Conservation (phyloP, 2,888 invertebrate genomes). For the Cryptops parisi region DNA sequence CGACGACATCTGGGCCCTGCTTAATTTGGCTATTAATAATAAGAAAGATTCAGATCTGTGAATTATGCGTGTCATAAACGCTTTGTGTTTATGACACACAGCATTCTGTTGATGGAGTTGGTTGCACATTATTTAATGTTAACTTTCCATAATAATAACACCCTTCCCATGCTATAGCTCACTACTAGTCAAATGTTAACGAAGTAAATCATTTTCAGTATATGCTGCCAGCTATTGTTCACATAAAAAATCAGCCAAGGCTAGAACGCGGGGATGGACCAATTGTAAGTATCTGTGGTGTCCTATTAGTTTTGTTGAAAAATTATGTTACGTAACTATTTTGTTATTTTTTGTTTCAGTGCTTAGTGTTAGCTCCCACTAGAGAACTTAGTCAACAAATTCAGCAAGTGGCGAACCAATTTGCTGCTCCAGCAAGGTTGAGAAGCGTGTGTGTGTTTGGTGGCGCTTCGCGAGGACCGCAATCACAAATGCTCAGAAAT, state of each 20-base stretch:
- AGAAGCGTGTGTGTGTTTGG: constrained; percentile 39
- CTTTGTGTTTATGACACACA: too few relatives aligned
- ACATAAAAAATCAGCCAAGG: constrained; percentile 29
- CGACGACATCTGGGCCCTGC: too few relatives aligned
- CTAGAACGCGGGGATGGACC: constrained; percentile 38
- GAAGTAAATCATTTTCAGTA: too few relatives aligned
- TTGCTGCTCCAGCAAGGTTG: constrained; percentile 33
- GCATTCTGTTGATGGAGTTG: too few relatives aligned
- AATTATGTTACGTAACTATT: constrained; percentile 6
- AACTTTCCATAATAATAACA: too few relatives aligned
- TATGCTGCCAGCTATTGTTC: constrained; percentile 14
- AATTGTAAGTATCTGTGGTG: constrained; percentile 12
- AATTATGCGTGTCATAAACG: too few relatives aligned
- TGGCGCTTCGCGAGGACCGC: constrained; percentile 35
- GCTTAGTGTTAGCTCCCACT: constrained; percentile 30
- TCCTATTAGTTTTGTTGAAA: not conserved
- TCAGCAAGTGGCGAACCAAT: constrained; percentile 35
- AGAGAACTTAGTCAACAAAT: constrained; percentile 27
- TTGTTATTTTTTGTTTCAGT: too few relatives aligned
- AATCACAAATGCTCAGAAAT: constrained; percentile 8
- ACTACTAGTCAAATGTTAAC: too few relatives aligned
- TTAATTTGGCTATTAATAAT: too few relatives aligned
- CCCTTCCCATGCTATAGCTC: too few relatives aligned
- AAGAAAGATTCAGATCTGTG: too few relatives aligned
- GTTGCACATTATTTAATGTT: too few relatives aligned